A percentile compares a stretch with the other conserved stretches of the same genome.
Conservation (phyloP, 2,113 vertebrate species). For the Bujurquina vittata region DNA sequence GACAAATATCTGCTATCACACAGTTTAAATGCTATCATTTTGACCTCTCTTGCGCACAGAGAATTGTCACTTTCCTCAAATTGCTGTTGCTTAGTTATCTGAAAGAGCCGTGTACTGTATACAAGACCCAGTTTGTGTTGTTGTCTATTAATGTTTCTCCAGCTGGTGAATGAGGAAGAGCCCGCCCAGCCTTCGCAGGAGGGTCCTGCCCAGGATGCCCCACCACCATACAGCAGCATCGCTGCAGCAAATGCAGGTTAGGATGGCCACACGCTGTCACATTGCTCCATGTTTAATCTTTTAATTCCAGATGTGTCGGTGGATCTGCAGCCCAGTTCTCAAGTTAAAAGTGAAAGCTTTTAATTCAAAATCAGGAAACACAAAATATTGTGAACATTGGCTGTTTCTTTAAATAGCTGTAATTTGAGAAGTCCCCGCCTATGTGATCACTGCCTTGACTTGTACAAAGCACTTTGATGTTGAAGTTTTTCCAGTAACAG, state of each 20-base stretch:
- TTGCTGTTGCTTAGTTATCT: background rate
- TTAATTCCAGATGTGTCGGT: background rate
- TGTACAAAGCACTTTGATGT: background rate
- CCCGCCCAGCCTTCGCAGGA: slow-evolving; percentile 79
- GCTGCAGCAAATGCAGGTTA: slow-evolving; percentile 89
- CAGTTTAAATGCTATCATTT: background rate
- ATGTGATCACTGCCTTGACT: background rate
- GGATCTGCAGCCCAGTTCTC: background rate
- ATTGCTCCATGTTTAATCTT: background rate
- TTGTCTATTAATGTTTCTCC: slow-evolving; percentile 2
- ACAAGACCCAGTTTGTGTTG: background rate
- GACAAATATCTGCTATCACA: background rate
- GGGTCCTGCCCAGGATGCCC: slow-evolving; percentile 81
- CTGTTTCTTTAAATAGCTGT: background rate
- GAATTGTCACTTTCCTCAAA: background rate
- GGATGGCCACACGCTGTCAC: background rate
- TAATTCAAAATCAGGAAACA: background rate
- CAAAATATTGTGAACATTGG: background rate
- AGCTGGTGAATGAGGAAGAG: slow-evolving; percentile 97
- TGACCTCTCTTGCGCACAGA: background rate
- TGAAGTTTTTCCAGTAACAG: background rate
- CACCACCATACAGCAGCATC: slow-evolving; percentile 95
- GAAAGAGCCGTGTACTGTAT: background rate
- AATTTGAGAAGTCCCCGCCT: background rate
- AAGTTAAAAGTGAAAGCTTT: background rate